phyloP scores from a whole-genome alignment of 1,140 invertebrate species.

The Oscheius sp. region DNA sequence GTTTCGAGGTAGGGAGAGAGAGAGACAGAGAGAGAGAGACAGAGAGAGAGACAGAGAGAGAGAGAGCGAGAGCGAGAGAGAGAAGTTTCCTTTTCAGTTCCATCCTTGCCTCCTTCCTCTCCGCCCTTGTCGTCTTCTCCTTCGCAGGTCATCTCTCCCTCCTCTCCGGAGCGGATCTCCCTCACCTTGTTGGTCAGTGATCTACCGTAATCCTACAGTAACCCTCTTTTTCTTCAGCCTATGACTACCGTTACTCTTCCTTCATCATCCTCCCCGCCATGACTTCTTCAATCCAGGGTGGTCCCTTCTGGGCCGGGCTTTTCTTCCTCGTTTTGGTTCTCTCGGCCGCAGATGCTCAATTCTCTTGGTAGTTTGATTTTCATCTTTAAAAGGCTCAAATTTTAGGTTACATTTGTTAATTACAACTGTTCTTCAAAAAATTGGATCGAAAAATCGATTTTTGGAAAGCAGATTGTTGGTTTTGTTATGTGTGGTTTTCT shows the following conservation, averaged over 20 bases:
- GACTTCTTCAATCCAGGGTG: not conserved
- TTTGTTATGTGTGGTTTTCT: not conserved
- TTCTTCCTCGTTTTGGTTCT: not conserved
- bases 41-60: no score
- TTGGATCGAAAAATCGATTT: not conserved
- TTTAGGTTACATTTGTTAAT: not conserved
- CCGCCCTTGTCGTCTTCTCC: slow-evolving; percentile 5
- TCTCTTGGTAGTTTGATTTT: not conserved
- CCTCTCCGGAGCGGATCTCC: not conserved
- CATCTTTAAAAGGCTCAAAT: not conserved
- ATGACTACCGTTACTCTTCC: not conserved
- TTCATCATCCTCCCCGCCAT: not conserved
- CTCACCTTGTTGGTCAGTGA: not conserved
- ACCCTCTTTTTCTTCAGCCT: not conserved
- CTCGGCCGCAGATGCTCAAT: not conserved
- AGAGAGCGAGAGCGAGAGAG: no score
- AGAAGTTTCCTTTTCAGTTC: slow-evolving; percentile 4
- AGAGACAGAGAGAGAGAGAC: no score
- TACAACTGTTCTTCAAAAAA: not conserved
- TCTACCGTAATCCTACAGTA: not conserved
- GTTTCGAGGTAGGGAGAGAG: not conserved
- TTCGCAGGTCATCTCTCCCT: not conserved
- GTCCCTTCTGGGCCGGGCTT: not conserved
- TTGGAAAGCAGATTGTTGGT: not conserved
- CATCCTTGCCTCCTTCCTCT: not conserved